Percentiles rank a stretch among this genome's conserved stretches.
Evolutionary conservation across 1,140 invertebrate genomes (phyloP).

Genomic region (Eubasilissa regina): DNA sequence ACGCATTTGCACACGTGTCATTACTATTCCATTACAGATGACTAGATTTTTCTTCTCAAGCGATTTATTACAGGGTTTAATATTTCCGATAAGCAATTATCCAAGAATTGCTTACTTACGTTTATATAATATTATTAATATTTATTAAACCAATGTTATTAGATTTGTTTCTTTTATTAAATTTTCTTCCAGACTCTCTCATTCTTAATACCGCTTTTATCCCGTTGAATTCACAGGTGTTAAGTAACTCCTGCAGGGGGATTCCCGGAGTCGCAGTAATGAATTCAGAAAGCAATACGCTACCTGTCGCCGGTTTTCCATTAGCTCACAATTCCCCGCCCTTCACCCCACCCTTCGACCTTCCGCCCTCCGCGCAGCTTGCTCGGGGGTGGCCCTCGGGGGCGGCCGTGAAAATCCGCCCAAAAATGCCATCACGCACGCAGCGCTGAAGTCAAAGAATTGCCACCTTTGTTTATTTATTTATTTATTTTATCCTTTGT

Average conservation of each 20-base stretch:
- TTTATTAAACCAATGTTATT: no score
- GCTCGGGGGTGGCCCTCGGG: neutral
- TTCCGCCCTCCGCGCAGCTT: neutral
- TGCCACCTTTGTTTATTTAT: no score
- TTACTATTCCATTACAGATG: no score
- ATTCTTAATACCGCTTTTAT: conserved; percentile 11
- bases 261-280: conserved; percentile 38
- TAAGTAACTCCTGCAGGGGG: conserved; percentile 25
- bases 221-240: conserved; percentile 26
- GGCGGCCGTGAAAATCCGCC: conserved; percentile 33
- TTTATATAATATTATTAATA: no score
- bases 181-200: conserved; percentile 1
- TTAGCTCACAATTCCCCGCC: conserved; percentile 29
- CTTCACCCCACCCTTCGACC: neutral
- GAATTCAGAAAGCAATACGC: conserved; percentile 46
- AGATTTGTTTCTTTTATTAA: conserved; percentile 9
- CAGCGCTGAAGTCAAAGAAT: no score
- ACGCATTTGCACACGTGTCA: no score
- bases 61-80: no score
- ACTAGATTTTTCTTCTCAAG: no score
- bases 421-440: no score
- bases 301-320: conserved; percentile 44
- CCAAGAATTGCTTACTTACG: no score
- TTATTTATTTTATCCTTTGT: no score
- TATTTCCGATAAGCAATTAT: no score